Evolutionary conservation across 2,113 vertebrate species (phyloP), one percentile per base, ranked within the genome.

Genomic region (Rhipidura dahli): DNA sequence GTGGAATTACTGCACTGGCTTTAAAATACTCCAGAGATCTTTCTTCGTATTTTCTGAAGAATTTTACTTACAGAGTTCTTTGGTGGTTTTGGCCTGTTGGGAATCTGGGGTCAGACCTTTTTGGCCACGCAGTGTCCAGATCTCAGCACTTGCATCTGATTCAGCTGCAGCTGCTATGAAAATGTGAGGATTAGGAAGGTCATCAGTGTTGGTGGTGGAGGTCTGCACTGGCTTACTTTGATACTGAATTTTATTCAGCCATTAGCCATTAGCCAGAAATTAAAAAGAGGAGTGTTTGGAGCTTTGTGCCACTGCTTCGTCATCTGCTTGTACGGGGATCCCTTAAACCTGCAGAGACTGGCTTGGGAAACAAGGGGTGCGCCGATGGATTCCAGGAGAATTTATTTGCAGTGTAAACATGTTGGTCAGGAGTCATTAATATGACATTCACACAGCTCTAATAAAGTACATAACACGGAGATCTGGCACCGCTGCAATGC

Each of bases 401-500:
- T 94, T 96, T 97, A 96, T 97, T 94, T 95, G 94, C 96, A 81
- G 96, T 95, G 96, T 97, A 97, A 98, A 98, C 97, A 97, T 97
- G 96, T 90, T 97, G 97, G 98, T 94, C 97, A 96, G 95, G 88
- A 97, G 97, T 97, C 97, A 98, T 98, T 98, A 98, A 98, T 97
- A 97, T 97, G 98, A 97, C 90, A 96, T 94, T 97, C 97, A 97
- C 98, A 97, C 95, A 96, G 90, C 97, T 95, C 97, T 98, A 98
- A 98, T 98, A 98, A 98, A 98, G 97, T 95, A 90, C 96, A 91
- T 96, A 97, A 95, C 97, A 83, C 82, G 27, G 97, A 93, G 97
- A 98, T 96, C 97, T 98, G 97, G 97, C 97, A 98, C 96, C 44
- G 80, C 75, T 33, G 91, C 94, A 97, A 98, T 97, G 89, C 98